phyloP scores from a whole-genome alignment of 1,140 invertebrate species.

The Dinothrombium tinctorium region DNA sequence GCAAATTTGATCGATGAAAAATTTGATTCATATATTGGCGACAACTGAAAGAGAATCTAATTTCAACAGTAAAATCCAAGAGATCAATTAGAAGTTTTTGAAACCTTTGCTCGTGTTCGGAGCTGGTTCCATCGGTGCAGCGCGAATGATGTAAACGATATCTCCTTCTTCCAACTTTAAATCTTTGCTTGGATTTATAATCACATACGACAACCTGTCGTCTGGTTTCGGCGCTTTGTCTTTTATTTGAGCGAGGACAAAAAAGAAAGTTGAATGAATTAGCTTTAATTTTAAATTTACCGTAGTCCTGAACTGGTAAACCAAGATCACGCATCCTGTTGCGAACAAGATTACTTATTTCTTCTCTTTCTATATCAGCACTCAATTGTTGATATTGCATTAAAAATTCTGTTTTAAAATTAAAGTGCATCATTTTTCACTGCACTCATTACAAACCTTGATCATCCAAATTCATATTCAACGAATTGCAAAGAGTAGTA shows the following conservation, averaged over 20 bases:
- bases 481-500: no score
- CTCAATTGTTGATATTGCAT: conserved; percentile 27
- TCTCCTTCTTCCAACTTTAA: conserved; percentile 84
- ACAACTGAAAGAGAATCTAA: no score
- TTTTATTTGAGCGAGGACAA: no score
- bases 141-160: conserved; percentile 68
- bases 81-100: no score
- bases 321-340: conserved; percentile 80
- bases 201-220: conserved; percentile 81
- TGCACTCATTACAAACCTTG: background rate
- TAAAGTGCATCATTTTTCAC: background rate
- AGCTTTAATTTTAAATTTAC: no score
- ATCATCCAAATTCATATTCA: no score
- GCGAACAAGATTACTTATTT: conserved; percentile 77
- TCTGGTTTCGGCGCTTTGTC: conserved; percentile 74
- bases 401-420: no score
- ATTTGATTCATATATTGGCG: no score
- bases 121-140: conserved; percentile 51
- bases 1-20: no score
- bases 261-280: no score
- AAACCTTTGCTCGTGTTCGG: no score
- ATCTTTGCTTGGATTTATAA: conserved; percentile 95
- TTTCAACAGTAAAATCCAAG: no score
- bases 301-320: conserved; percentile 64
- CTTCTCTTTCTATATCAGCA: conserved; percentile 72